Conservation (phyloP, 2,797 vertebrate species). For the Botia kubotai region DNA sequence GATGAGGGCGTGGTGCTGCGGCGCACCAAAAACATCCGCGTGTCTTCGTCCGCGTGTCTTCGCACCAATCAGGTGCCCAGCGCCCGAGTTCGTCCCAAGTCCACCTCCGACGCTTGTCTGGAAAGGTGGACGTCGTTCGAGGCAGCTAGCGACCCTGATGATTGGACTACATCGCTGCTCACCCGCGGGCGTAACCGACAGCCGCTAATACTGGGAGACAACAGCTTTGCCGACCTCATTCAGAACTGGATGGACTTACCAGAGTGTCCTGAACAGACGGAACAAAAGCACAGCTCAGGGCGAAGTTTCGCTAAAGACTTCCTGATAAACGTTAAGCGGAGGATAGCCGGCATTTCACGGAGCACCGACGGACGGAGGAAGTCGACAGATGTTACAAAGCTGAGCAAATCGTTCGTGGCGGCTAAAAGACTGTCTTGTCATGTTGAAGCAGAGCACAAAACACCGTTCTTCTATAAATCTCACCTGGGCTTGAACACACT, state of each 20-base stretch:
- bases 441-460: conserved; percentile 79
- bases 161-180: conserved; percentile 92
- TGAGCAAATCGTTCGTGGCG: conserved; percentile 47
- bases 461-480: conserved; percentile 89
- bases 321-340: conserved; percentile 87
- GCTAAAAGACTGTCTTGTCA: conserved; percentile 91
- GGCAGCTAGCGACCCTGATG: conserved; percentile 77
- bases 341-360: conserved; percentile 85
- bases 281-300: conserved; percentile 71
- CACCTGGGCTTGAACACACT: conserved; percentile 85
- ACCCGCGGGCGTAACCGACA: conserved; percentile 93
- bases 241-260: conserved; percentile 99
- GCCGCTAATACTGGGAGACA: conserved; percentile 93
- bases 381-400: conserved; percentile 62
- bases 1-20: conserved; percentile 85
- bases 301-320: conserved; percentile 89
- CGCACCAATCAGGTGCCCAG: conserved; percentile 69
- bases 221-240: conserved; percentile 96
- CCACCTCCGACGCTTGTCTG: conserved; percentile 91
- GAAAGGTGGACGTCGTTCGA: conserved; percentile 91
- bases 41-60: conserved; percentile 82
- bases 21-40: conserved; percentile 78
- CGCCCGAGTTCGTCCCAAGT: conserved; percentile 84
- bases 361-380: conserved; percentile 71
- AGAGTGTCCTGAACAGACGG: conserved; percentile 80